phyloP scores from a whole-genome alignment of 2,113 vertebrate genomes.

The Phalacrocorax carbo region DNA sequence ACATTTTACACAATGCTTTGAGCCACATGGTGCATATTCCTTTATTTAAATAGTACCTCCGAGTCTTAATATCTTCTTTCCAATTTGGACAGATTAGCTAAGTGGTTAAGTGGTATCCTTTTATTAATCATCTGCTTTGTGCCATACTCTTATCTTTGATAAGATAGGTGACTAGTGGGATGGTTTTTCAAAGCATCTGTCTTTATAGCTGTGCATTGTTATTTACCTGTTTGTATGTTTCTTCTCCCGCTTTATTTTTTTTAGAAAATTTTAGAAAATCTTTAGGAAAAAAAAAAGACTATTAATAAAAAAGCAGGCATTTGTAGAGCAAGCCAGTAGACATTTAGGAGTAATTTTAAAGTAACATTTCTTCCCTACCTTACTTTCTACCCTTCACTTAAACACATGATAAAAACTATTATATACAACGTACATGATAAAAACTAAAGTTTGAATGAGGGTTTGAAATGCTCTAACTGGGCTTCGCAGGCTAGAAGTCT shows the following conservation, averaged over 20 bases:
- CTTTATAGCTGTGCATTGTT: not conserved
- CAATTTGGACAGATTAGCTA: constrained; percentile 1
- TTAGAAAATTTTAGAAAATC: not conserved
- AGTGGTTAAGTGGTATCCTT: not conserved
- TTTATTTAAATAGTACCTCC: constrained; percentile 18
- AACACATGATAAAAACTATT: not conserved
- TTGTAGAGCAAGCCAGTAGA: not conserved
- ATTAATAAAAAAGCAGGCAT: not conserved
- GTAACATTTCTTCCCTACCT: not conserved
- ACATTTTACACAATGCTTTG: not conserved
- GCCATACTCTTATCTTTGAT: not conserved
- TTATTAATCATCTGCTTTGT: not conserved
- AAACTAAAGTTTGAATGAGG: not conserved
- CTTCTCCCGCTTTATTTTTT: not conserved
- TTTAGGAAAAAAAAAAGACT: not conserved
- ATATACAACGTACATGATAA: too few species aligned
- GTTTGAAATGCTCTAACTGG: not conserved
- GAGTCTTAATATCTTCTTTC: not conserved
- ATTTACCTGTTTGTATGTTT: not conserved
- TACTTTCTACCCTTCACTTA: not conserved
- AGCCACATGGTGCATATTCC: not conserved
- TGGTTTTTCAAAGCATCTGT: not conserved
- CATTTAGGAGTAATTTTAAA: not conserved
- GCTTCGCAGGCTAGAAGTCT: not conserved
- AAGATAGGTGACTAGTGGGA: not conserved